These are phyloP conservation scores for Melanaphis sacchari DNA, from an alignment of 1,140 invertebrate genomes.

Conservation along the genomic window DNA sequence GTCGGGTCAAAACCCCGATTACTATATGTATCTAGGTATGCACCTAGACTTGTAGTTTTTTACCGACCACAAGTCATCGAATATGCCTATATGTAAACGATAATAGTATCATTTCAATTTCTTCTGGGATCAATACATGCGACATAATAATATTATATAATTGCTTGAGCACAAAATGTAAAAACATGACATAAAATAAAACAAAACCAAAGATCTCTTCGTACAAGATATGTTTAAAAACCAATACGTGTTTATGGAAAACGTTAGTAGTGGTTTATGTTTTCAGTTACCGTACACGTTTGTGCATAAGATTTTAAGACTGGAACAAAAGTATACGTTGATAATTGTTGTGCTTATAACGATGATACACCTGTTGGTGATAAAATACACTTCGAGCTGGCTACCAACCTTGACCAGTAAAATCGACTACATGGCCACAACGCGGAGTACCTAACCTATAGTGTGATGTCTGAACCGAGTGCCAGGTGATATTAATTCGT, in stretches of 20 bases:
- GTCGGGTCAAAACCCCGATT: background rate
- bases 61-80: background rate
- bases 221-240: background rate
- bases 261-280: too few species aligned
- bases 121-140: background rate
- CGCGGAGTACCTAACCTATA: background rate
- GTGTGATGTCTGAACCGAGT: background rate
- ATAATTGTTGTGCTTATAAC: background rate
- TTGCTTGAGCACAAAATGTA: background rate
- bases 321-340: background rate
- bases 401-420: background rate
- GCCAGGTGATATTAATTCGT: constrained; percentile 18
- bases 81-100: background rate
- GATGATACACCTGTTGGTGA: background rate
- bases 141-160: background rate
- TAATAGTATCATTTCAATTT: background rate
- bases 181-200: background rate
- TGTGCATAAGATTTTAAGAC: background rate
- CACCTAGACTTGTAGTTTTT: background rate
- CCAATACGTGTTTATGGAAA: background rate
- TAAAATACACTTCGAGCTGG: background rate
- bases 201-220: background rate
- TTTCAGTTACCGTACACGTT: too few species aligned
- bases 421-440: background rate
- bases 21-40: background rate